These are phyloP conservation scores for Oryzias celebensis DNA, from an alignment of 2,113 vertebrate genomes.

Conservation along the genomic window DNA sequence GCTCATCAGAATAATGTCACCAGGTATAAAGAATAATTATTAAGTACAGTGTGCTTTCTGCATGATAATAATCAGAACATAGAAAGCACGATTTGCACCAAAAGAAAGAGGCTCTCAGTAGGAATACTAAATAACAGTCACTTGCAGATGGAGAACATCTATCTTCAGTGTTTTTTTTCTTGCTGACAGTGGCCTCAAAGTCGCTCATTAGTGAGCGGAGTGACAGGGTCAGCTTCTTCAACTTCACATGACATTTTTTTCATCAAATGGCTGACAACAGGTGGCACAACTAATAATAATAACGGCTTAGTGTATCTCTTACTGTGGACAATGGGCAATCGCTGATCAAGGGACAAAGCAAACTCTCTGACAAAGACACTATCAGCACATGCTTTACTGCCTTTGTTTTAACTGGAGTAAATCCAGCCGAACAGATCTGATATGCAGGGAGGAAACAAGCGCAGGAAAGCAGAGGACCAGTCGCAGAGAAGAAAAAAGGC, in stretches of 20 bases:
- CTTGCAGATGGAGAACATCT: constrained; percentile 1
- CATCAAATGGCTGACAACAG: constrained; percentile 71
- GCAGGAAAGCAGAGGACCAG: constrained; percentile 38
- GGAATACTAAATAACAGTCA: background rate
- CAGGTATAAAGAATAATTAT: too few relatives aligned
- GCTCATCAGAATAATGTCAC: too few relatives aligned
- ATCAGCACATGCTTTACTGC: constrained; percentile 44
- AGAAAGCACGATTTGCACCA: background rate
- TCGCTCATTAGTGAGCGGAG: constrained; percentile 62
- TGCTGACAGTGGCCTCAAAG: constrained; percentile 46
- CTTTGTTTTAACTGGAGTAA: constrained; percentile 57
- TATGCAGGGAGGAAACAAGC: constrained; percentile 32
- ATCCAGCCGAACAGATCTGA: constrained; percentile 51
- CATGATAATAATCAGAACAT: background rate
- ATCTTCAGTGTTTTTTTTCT: constrained; percentile 14
- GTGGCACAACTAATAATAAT: constrained; percentile 73
- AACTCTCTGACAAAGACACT: constrained; percentile 31
- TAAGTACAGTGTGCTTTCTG: too few relatives aligned
- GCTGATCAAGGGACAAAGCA: constrained; percentile 36
- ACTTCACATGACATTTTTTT: constrained; percentile 60
- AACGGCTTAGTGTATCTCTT: constrained; percentile 58
- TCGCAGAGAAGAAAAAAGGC: constrained; percentile 9
- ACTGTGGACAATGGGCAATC: constrained; percentile 62
- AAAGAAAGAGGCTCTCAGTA: background rate
- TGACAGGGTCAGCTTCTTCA: constrained; percentile 58